phyloP scores from a whole-genome alignment of 2,797 vertebrate species.

The Rhadinocentrus ornatus region DNA sequence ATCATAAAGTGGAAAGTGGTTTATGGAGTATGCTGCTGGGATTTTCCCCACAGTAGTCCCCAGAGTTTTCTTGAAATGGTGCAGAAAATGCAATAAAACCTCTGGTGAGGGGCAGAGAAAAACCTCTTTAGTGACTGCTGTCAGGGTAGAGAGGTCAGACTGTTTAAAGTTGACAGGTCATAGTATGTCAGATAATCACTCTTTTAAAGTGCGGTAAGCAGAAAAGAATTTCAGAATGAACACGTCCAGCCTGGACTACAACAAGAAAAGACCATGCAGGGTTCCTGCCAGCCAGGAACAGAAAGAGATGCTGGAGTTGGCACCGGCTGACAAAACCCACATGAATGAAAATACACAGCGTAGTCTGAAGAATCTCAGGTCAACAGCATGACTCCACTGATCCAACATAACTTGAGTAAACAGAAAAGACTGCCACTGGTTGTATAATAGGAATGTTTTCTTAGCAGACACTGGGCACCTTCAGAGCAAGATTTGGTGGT shows the following conservation, averaged over 20 bases:
- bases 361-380: not conserved
- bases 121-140: not conserved
- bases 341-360: not conserved
- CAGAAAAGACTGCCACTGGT: not conserved
- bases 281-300: not conserved
- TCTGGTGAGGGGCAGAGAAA: not conserved
- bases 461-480: constrained; percentile 4
- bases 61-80: not conserved
- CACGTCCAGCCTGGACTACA: not conserved
- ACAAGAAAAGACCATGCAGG: not conserved
- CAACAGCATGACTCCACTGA: not conserved
- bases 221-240: constrained; percentile 2
- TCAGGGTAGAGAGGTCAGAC: not conserved
- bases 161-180: constrained; percentile 3
- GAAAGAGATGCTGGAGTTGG: not conserved
- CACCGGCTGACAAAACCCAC: not conserved
- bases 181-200: not conserved
- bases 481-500: not conserved
- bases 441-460: constrained; percentile 6
- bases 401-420: constrained; percentile 1
- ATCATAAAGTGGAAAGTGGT: not conserved
- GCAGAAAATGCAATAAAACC: not conserved
- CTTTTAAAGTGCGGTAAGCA: constrained; percentile 1
- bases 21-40: not conserved
- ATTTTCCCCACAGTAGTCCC: not conserved